These are phyloP conservation scores for Ormyrus labotus DNA, from an alignment of 2,888 invertebrate genomes.

Conservation along the genomic window DNA sequence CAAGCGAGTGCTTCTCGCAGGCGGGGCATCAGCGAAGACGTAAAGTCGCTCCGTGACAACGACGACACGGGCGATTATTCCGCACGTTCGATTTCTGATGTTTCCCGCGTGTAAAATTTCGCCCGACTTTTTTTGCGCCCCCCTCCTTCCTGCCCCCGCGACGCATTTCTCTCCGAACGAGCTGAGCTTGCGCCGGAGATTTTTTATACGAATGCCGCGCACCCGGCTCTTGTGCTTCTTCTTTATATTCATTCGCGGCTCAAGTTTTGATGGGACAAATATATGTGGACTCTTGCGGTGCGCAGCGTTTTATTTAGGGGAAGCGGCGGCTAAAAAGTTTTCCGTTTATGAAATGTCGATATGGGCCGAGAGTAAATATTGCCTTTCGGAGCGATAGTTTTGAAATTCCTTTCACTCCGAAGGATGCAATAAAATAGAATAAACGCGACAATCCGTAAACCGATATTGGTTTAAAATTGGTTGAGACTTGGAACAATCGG, in stretches of 20 bases:
- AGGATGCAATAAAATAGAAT: neutral
- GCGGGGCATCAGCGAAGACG: neutral
- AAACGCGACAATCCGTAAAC: neutral
- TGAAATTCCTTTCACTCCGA: neutral
- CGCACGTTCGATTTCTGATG: neutral
- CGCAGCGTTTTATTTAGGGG: no score
- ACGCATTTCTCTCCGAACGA: no score
- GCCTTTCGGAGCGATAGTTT: slow-evolving; percentile 2
- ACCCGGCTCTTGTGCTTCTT: neutral
- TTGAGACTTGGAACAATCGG: neutral
- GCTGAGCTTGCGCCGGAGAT: neutral
- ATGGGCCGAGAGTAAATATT: neutral
- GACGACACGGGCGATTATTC: neutral
- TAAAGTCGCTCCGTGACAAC: neutral
- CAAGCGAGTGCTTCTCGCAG: neutral
- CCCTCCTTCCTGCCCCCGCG: neutral
- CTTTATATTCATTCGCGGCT: neutral
- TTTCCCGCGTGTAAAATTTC: neutral
- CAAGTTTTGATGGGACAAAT: no score
- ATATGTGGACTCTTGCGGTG: no score
- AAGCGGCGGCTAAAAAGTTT: no score
- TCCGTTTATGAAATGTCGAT: no score
- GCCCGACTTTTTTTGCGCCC: neutral
- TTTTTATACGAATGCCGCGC: neutral
- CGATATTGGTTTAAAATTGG: neutral